These are phyloP conservation scores for Aricia artaxerxes DNA, from an alignment of 2,888 invertebrate genomes.

Conservation along the genomic window DNA sequence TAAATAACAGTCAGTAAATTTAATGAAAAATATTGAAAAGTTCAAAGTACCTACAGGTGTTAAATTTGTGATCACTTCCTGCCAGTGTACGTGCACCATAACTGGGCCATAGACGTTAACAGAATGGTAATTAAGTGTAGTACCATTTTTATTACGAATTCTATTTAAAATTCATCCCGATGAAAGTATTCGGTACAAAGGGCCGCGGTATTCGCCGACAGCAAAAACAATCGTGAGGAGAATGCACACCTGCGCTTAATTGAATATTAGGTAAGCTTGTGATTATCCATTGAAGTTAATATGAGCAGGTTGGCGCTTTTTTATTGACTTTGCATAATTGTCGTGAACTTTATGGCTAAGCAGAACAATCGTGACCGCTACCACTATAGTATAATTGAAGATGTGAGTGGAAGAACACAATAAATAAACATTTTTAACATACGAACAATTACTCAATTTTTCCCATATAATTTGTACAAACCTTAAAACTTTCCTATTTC, in stretches of 20 bases:
- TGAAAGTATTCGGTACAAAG: slow-evolving; percentile 28
- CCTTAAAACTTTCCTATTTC: too few relatives aligned
- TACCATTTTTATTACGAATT: slow-evolving; percentile 26
- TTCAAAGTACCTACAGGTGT: not conserved
- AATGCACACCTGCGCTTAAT: slow-evolving; percentile 27
- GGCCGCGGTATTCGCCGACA: slow-evolving; percentile 22
- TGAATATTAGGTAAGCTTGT: slow-evolving; percentile 16
- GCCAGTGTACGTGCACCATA: not conserved
- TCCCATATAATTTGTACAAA: too few relatives aligned
- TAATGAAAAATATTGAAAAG: not conserved
- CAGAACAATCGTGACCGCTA: not conserved
- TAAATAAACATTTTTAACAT: too few relatives aligned
- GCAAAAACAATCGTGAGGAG: slow-evolving; percentile 25
- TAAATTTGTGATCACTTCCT: slow-evolving; percentile 1
- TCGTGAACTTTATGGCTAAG: not conserved
- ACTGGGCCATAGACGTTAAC: slow-evolving; percentile 19
- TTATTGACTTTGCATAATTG: not conserved
- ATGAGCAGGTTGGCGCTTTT: not conserved
- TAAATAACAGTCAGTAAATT: too few relatives aligned
- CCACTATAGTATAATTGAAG: not conserved
- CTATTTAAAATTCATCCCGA: slow-evolving; percentile 31
- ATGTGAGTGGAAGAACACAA: too few relatives aligned
- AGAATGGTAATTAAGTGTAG: not conserved
- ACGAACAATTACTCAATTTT: too few relatives aligned
- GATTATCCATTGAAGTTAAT: slow-evolving; percentile 13